Evolutionary conservation across 2,113 vertebrate genomes (phyloP), one percentile per base, ranked within the genome.

Genomic region (Austrofundulus limnaeus): DNA sequence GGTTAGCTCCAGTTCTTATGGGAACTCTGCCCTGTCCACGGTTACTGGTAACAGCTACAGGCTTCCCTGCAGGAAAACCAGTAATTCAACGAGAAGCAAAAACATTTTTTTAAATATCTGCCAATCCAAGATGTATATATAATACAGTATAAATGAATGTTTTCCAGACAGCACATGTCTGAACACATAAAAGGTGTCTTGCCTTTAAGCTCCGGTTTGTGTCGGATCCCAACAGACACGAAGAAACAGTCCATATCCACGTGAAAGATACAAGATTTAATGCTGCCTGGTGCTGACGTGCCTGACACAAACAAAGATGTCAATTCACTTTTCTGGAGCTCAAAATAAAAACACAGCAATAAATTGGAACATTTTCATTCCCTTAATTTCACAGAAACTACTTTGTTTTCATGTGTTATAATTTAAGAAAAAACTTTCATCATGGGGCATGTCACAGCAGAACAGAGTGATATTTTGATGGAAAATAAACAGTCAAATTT

Each of bases 201-300:
- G 94, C 97, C 97, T 95, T 92, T 96, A 69, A 99, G 94, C 70
- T 99, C 96, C 51, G 96, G 94, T 79, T 92, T 91, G 85, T 97
- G 91, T 88, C 95, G 92, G 80, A 99, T 95, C 85, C 95, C 96
- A 72, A 98, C 97, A 66, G 97, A 98, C 43, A 96, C 97, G 92
- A 99, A 99, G 89, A 99, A 99, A 90, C 97, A 99, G 89, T 99
- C 97, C 97, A 99, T 99, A 91, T 99, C 97, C 82, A 99, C 93
- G 69, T 99, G 97, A 87, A 99, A 91, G 79, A 99, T 94, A 82
- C 96, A 99, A 54, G 94, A 94, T 84, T 90, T 89, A 11, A 85
- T 65, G 39, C 52, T 7, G 1, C 42, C 14, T 9, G 59, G 15
- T 47, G 57, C 9, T 0, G 70, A 48, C 15, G 68, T 25, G 74